A percentile compares a stretch with the other conserved stretches of the same genome.
Conservation (phyloP, 2,888 invertebrate genomes). For the Andrena bicolor region DNA sequence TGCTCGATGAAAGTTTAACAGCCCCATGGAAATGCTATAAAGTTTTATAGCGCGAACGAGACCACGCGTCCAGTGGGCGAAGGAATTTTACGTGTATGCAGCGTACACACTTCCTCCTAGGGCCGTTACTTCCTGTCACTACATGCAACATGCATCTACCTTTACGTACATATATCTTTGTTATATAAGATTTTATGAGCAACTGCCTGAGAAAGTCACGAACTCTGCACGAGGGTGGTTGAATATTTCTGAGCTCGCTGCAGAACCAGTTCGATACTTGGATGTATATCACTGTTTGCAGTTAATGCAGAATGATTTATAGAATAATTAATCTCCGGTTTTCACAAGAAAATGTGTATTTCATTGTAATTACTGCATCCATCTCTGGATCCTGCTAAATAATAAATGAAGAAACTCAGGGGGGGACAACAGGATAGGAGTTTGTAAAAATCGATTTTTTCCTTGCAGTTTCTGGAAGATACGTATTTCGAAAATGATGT, state of each 20-base stretch:
- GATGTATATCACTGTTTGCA: background rate
- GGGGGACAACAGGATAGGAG: too few species aligned
- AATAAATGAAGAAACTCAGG: too few species aligned
- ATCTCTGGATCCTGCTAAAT: too few species aligned
- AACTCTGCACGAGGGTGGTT: background rate
- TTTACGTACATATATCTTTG: background rate
- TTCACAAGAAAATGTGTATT: too few species aligned
- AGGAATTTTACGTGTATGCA: background rate
- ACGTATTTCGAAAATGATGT: too few species aligned
- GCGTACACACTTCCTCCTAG: background rate
- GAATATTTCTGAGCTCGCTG: slow-evolving; percentile 14
- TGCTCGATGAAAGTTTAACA: slow-evolving; percentile 21
- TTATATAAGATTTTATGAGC: slow-evolving; percentile 34
- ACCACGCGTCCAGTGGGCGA: background rate
- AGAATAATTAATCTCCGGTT: too few species aligned
- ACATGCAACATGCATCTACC: background rate
- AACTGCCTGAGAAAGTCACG: slow-evolving; percentile 4
- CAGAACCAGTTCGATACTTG: slow-evolving; percentile 15
- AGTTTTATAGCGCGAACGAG: slow-evolving; percentile 29
- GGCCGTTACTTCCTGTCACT: background rate
- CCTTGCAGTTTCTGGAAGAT: too few species aligned
- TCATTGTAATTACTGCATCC: too few species aligned
- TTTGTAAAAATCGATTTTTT: too few species aligned
- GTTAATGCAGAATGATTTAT: too few species aligned
- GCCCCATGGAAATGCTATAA: slow-evolving; percentile 14